Percentiles rank a stretch among this genome's conserved stretches.
These are phyloP conservation scores for Phoxinus dragarum DNA, from an alignment of 2,797 vertebrate genomes.

Conservation along the genomic window DNA sequence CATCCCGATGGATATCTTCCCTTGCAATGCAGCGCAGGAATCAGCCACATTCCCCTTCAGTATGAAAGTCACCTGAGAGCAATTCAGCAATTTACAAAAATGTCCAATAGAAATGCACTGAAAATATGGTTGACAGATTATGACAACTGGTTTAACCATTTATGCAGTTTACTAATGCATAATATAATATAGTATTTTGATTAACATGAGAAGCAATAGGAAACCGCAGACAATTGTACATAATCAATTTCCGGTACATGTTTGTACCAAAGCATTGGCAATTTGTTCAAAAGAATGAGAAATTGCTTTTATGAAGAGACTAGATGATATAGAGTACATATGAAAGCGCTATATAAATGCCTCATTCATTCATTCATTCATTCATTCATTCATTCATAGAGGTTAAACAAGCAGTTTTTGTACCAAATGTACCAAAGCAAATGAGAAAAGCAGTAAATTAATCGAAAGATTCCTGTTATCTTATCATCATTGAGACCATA, in stretches of 20 bases:
- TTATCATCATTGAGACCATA: not conserved
- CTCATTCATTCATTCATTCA: too few relatives aligned
- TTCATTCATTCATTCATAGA: not conserved
- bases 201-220: not conserved
- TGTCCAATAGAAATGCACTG: not conserved
- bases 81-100: not conserved
- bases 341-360: too few relatives aligned
- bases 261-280: not conserved
- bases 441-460: not conserved
- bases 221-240: not conserved
- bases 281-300: not conserved
- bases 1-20: not conserved
- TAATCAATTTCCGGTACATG: not conserved
- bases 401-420: not conserved
- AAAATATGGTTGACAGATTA: not conserved
- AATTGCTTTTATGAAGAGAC: not conserved
- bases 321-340: not conserved
- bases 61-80: not conserved
- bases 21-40: not conserved
- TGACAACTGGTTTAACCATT: not conserved
- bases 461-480: not conserved
- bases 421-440: not conserved
- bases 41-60: not conserved
- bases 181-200: not conserved
- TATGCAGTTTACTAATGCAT: not conserved